Evolutionary conservation across 2,888 invertebrate genomes (phyloP), one percentile per base, ranked within the genome.

Genomic region (Endotricha flammealis): DNA sequence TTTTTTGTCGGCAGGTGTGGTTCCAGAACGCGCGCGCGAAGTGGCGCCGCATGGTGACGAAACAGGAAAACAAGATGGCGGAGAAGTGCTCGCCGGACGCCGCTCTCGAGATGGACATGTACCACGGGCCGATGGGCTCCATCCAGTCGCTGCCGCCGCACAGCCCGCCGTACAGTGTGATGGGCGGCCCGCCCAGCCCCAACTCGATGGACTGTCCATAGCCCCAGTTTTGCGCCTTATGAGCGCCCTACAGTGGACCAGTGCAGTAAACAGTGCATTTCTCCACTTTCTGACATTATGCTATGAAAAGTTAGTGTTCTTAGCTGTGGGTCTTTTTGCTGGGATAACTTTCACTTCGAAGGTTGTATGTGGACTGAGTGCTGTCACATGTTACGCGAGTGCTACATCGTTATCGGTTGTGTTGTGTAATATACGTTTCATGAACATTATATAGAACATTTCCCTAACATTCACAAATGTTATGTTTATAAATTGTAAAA

Each of bases 21-120:
- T 97, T 97, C 85, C 96, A 97, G 85, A 97, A 97, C 73, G 96
- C 96, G 14, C 89, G 97, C 23, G 97, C 97, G 51, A 97, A 97
- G 88, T 96, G 95, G 92, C 91, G 97, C 60, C 91, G 97, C 50
- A 94, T 95, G 90, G 92, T 95, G 77, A 88, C 93, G 56, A 93
- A 93, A 66, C 93, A 93, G 64, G 93, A 93, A 67, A 92, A 91
- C 72, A 92, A 92, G 63, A 78, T 87, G 77, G 88, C 90, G 48
- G 93, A 93, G 62, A 93, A 92, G 62, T 91, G 91, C 64, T 91
- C 91, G 10, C 91, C 91, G 51, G 88, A 88, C 52, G 88, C 87
- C 0, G 90, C 90, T 34, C 70, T 91, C 57, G 90, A 91, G 65
- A 80, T 90, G 87, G 91, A 91, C 58, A 79, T 90, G 68, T 90